phyloP scores from a whole-genome alignment of 2,888 invertebrate species.

The Diarsia dahlii region DNA sequence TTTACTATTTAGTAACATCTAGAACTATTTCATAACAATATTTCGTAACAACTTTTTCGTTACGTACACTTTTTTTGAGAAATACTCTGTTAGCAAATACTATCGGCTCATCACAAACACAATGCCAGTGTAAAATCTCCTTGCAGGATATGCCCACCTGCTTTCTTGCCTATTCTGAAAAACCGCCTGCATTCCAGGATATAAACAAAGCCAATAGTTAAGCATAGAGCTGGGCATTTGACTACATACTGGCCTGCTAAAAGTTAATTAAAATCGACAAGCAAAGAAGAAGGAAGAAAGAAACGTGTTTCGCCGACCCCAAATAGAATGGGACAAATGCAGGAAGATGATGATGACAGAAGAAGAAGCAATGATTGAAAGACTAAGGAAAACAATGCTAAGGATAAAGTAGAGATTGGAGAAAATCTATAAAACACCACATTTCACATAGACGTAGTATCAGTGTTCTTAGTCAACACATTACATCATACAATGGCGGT shows the following conservation, averaged over 20 bases:
- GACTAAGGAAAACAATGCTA: not conserved
- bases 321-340: no score
- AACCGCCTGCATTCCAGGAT: not conserved
- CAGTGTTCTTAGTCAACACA: constrained; percentile 40
- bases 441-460: constrained; percentile 23
- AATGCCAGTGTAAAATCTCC: not conserved
- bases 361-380: not conserved
- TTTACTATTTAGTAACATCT: no score
- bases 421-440: constrained; percentile 18
- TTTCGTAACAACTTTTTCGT: no score
- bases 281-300: no score
- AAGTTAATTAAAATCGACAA: no score
- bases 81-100: not conserved
- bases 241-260: not conserved
- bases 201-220: not conserved
- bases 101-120: not conserved
- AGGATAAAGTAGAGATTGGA: not conserved
- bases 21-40: no score
- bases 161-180: no score
- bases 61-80: no score
- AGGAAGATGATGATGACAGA: no score
- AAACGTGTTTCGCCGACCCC: no score
- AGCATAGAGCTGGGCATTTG: not conserved
- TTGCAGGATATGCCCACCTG: not conserved
- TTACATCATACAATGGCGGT: constrained; percentile 49